Evolutionary conservation across 37 sponge, comb jelly and placozoan species (phyloP).

Genomic region (Halichondria panicea): DNA sequence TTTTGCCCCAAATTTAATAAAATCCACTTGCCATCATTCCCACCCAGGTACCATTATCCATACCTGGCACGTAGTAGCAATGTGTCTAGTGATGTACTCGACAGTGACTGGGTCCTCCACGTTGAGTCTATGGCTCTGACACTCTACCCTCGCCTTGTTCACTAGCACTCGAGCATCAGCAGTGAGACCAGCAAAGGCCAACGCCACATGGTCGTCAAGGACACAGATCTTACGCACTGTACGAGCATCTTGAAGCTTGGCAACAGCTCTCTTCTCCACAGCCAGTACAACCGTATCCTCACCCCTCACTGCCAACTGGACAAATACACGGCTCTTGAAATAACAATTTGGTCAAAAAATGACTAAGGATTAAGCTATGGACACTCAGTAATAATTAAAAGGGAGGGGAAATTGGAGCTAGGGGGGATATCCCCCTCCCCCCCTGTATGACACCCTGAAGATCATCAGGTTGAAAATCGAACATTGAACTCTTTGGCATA

Average conservation of each 20-base stretch:
- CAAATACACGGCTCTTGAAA: too few species aligned
- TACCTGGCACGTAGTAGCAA: slow-evolving; percentile 93
- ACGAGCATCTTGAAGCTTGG: slow-evolving; percentile 95
- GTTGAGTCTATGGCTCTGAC: slow-evolving; percentile 92
- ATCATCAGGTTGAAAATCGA: too few species aligned
- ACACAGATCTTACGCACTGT: slow-evolving; percentile 95
- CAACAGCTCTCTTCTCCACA: slow-evolving; percentile 96
- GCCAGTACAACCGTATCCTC: slow-evolving; percentile 92
- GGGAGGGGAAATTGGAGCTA: too few species aligned
- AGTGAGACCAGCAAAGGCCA: slow-evolving; percentile 98
- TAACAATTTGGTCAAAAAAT: too few species aligned
- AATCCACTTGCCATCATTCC: background rate
- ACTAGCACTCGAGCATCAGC: slow-evolving; percentile 98
- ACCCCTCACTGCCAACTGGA: slow-evolving; percentile 93
- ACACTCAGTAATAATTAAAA: too few species aligned
- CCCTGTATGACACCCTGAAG: too few species aligned
- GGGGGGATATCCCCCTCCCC: too few species aligned
- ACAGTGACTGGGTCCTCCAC: slow-evolving; percentile 98
- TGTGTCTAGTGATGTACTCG: slow-evolving; percentile 92
- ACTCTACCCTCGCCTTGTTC: slow-evolving; percentile 94
- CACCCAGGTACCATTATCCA: background rate
- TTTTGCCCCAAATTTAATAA: background rate
- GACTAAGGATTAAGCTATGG: too few species aligned
- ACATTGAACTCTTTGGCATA: too few species aligned
- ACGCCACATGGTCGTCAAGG: slow-evolving; percentile 95